phyloP scores from a whole-genome alignment of 2,888 invertebrate genomes.

The Kuschelorhynchus macadamiae region DNA sequence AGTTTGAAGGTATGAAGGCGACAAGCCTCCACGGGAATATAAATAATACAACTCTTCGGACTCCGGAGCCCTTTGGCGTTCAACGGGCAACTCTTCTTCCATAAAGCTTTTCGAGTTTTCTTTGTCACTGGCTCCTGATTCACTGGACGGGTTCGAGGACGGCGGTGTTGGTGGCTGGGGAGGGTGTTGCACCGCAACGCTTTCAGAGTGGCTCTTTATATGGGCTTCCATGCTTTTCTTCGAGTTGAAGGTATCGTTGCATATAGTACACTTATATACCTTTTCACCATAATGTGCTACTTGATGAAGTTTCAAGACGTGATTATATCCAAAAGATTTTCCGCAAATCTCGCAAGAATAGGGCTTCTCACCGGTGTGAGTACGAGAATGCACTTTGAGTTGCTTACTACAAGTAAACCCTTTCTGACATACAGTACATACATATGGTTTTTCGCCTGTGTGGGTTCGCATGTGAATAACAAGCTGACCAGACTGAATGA shows the following conservation, averaged over 20 bases:
- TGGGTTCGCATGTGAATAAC: constrained; percentile 93
- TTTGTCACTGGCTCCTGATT: constrained; percentile 68
- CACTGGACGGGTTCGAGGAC: constrained; percentile 66
- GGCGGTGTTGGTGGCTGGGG: constrained; percentile 66
- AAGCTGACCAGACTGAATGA: constrained; percentile 91
- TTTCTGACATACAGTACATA: constrained; percentile 85
- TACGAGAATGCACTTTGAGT: constrained; percentile 90
- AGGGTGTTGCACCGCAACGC: constrained; percentile 68
- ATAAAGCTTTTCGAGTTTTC: constrained; percentile 65
- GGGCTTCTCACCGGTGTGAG: constrained; percentile 92
- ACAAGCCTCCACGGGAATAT: constrained; percentile 60
- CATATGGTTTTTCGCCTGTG: constrained; percentile 88
- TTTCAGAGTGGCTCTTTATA: constrained; percentile 83
- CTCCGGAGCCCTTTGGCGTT: constrained; percentile 53
- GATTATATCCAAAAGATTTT: constrained; percentile 92
- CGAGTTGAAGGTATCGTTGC: constrained; percentile 91
- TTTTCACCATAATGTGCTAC: constrained; percentile 94
- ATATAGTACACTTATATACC: constrained; percentile 93
- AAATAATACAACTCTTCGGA: constrained; percentile 56
- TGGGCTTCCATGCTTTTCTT: constrained; percentile 93
- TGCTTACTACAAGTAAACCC: constrained; percentile 95
- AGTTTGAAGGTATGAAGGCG: constrained; percentile 55
- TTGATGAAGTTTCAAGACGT: constrained; percentile 86
- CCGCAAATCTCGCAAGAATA: constrained; percentile 93
- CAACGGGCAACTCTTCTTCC: constrained; percentile 29